Evolutionary conservation across 2,113 vertebrate genomes (phyloP).

Genomic region (Saccopteryx leptura): DNA sequence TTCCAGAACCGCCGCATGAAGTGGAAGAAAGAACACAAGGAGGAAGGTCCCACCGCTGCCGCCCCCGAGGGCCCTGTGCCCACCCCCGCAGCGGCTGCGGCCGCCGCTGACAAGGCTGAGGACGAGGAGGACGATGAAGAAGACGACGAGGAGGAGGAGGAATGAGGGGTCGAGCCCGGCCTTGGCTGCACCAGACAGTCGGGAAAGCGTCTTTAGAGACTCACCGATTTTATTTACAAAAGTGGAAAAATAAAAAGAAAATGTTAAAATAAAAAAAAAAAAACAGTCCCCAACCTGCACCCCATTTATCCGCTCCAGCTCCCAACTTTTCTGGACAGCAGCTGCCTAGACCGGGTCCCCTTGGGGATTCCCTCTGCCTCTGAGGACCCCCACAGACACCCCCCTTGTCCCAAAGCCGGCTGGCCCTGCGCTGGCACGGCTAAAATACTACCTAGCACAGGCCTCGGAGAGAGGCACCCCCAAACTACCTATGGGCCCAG

Average conservation of each 20-base stretch:
- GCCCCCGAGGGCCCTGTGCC: constrained; percentile 84
- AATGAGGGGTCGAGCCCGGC: constrained; percentile 70
- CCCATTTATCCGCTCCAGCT: not conserved
- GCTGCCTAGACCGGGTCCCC: constrained; percentile 42
- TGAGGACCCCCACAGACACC: constrained; percentile 39
- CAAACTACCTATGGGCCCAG: constrained; percentile 90
- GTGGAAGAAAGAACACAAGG: constrained; percentile 96
- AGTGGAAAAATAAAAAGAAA: constrained; percentile 67
- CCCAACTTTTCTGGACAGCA: constrained; percentile 54
- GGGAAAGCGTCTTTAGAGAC: constrained; percentile 85
- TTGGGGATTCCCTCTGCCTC: constrained; percentile 60
- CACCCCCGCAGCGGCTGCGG: not conserved
- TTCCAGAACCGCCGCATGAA: constrained; percentile 97
- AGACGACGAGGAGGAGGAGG: constrained; percentile 83
- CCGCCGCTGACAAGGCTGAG: constrained; percentile 76
- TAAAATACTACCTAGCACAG: constrained; percentile 91
- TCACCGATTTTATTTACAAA: constrained; percentile 75
- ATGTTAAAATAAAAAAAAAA: constrained; percentile 24
- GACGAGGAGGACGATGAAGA: constrained; percentile 90
- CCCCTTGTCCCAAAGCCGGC: constrained; percentile 47
- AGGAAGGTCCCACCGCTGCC: constrained; percentile 84
- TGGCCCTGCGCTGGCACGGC: constrained; percentile 58
- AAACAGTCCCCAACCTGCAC: constrained; percentile 18
- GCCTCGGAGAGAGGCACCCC: constrained; percentile 77
- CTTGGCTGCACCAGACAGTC: constrained; percentile 85